Conservation (phyloP, 1,140 invertebrate genomes). For the Atta colombica region DNA sequence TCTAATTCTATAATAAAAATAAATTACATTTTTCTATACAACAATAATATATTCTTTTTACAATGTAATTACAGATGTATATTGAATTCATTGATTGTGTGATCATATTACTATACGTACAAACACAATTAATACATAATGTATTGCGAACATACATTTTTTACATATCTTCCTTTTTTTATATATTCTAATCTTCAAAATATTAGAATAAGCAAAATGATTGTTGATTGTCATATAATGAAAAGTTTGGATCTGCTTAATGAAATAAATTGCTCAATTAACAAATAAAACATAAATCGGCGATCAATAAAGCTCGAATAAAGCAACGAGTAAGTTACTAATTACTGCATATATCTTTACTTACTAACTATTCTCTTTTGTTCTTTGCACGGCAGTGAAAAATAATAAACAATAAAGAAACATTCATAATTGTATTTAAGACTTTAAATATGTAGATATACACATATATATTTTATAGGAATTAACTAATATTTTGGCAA, state of each 20-base stretch:
- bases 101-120: conserved; percentile 56
- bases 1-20: conserved; percentile 63
- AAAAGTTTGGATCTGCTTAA: neutral
- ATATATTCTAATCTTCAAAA: neutral
- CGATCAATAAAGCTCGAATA: no score
- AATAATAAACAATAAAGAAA: neutral
- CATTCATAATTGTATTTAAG: neutral
- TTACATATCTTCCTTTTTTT: conserved; percentile 21
- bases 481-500: conserved; percentile 55
- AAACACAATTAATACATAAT: conserved; percentile 44
- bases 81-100: conserved; percentile 19
- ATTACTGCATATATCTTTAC: conserved; percentile 18
- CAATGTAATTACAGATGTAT: conserved; percentile 48
- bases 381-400: conserved; percentile 38
- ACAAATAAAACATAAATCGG: conserved; percentile 24
- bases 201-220: neutral
- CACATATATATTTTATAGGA: conserved; percentile 5
- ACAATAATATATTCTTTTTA: conserved; percentile 64
- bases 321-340: neutral
- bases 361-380: neutral
- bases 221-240: neutral
- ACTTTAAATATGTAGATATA: conserved; percentile 16
- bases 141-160: conserved; percentile 35
- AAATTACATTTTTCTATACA: conserved; percentile 58
- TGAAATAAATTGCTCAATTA: neutral